phyloP scores from a whole-genome alignment of 1,140 invertebrate species.

The Steinernema feltiae region DNA sequence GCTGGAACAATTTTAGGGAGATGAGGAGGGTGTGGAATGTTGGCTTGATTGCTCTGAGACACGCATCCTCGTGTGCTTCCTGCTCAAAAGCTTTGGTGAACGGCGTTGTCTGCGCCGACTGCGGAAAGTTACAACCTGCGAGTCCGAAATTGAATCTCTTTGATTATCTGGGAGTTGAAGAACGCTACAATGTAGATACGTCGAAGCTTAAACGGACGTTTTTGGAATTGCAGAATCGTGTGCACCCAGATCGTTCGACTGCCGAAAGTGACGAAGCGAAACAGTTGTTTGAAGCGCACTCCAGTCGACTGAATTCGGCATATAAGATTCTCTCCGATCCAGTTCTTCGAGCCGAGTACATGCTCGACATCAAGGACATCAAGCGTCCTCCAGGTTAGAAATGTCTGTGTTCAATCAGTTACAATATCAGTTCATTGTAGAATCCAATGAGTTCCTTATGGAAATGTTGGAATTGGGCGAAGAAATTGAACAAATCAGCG shows the following conservation, averaged over 20 bases:
- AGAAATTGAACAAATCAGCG: background rate
- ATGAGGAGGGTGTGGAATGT: conserved; percentile 63
- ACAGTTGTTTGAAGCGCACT: background rate
- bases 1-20: conserved; percentile 98
- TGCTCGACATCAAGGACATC: background rate
- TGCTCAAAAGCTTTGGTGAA: background rate
- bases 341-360: conserved; percentile 1
- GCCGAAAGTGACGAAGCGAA: background rate
- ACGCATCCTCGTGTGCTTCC: background rate
- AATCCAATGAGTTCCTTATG: background rate
- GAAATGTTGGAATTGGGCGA: background rate
- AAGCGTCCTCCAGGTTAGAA: background rate
- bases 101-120: background rate
- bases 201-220: background rate
- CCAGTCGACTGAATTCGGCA: background rate
- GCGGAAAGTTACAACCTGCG: background rate
- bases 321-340: background rate
- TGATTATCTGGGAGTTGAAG: background rate
- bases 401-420: no score
- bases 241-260: background rate
- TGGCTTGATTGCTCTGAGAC: background rate
- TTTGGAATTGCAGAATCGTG: background rate
- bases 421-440: no score
- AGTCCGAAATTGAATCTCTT: background rate
- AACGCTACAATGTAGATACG: background rate